Percentiles rank a stretch among this genome's conserved stretches.
Conservation (phyloP, 2,797 vertebrate genomes). For the Stomatorhinus walkeri region DNA sequence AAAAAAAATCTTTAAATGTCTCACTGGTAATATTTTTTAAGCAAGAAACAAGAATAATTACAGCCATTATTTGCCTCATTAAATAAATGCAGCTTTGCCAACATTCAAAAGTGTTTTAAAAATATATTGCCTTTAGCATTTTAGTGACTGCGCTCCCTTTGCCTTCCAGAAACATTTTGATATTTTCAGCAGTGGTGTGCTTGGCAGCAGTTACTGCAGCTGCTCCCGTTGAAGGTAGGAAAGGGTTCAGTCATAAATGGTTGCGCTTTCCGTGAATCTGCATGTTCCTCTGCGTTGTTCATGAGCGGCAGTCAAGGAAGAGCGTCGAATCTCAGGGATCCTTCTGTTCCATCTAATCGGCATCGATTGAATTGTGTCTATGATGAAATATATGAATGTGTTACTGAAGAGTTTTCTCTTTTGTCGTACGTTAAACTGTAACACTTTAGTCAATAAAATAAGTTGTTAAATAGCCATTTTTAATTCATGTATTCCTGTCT, state of each 20-base stretch:
- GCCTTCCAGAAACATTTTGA: constrained; percentile 54
- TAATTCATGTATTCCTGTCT: not conserved
- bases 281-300: not conserved
- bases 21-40: not conserved
- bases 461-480: not conserved
- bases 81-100: not conserved
- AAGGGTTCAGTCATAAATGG: not conserved
- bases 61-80: not conserved
- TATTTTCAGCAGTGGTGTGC: constrained; percentile 49
- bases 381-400: not conserved
- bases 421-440: not conserved
- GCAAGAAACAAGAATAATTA: not conserved
- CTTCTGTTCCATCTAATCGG: not conserved
- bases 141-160: not conserved
- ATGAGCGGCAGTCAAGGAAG: not conserved
- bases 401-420: not conserved
- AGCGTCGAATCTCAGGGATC: not conserved
- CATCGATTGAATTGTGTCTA: not conserved
- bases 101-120: not conserved
- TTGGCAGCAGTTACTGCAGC: constrained; percentile 43
- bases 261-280: not conserved
- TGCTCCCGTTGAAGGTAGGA: constrained; percentile 63
- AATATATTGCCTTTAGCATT: not conserved
- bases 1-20: not conserved
- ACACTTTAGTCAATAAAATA: not conserved